Evolutionary conservation across 2,888 invertebrate genomes (phyloP), one percentile per base, ranked within the genome.

Genomic region (Chorisops tibialis): DNA sequence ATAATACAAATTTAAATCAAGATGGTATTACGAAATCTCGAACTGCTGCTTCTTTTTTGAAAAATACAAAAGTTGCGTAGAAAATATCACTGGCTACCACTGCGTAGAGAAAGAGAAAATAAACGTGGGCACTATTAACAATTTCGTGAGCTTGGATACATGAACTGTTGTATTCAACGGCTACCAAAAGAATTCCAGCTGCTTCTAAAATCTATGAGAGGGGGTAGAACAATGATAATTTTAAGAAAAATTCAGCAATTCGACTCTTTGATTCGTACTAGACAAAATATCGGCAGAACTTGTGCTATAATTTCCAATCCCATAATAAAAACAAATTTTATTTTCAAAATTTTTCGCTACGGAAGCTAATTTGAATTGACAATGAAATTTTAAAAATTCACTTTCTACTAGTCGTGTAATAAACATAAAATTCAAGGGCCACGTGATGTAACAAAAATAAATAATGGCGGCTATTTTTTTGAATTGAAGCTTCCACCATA

Each of bases 121-220:
- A 59, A 35, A 38, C 47, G 21, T 59, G 37, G 0, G 38, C 59
- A 37, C 37, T 21, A 2, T 18, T n/a, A 3, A 24, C 48, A 9
- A 59, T 59, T 48, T 59, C 59, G 9, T 38, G 37, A 18, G 59
- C 47, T 22, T 48, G 48, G 21, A 59, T 59, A 21, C 59, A 59
- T 6, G 48, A 35, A 38, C 48, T 38, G 21, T 30, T 30, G 37
- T 59, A 59, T 38, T 47, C 12, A 9, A 37, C 4, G 2, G 38
- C 37, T 19, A 59, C 48, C 12, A 59, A 11, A 16, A 59, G 4
- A n/a, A 59, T 38, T 35, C 59, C 47, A 21, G 37, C 2, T 6
- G 37, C 7, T 59, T 59, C 59, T 1, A 59, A 38, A 21, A 48
- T 22, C 59, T 59, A 30, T 11, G n/a, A n/a, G n/a, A n/a, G n/a